Evolutionary conservation across 2,113 vertebrate genomes (phyloP), one percentile per base, ranked within the genome.

Genomic region (Petromus typicus): DNA sequence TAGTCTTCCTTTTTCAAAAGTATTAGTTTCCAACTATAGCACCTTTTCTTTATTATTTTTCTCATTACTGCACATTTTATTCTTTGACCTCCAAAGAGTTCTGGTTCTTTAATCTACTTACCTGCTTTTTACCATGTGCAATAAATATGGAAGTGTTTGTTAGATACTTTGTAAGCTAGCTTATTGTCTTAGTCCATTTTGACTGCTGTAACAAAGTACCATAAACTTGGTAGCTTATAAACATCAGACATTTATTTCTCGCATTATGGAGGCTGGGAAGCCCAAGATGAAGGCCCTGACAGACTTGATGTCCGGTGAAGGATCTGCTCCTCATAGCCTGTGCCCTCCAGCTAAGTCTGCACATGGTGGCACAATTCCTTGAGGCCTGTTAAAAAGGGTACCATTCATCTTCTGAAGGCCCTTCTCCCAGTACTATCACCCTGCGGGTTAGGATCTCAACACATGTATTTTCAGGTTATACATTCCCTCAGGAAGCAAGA

Each of bases 61-160:
- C 34, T 51, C 16, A 5, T 79, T 61, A 89, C 81, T 93, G 45
- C 40, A n/a, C 43, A 7, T 51, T 93, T 48, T 54, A 9, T 96
- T 10, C 43, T 32, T 3, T 93, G 48, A 40, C 96, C 37, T 56
- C 45, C 27, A 51, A 69, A 61, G 79, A 96, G 67, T 81, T 96
- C 75, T 89, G n/a, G 4, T 73, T 97, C 86, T 92, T 94, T 40
- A 25, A 22, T 94, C 48, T 86, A 22, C 81, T 92, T 30, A 43
- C 40, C 67, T 76, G 34, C 13, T 9, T 86, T 14, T 34, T 86
- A 7, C 40, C 90, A 2, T 61, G 56, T 84, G n/a, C 93, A 93
- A 64, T 61, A 43, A 92, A 78, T 89, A 95, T 90, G 56, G 90
- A 81, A 84, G 56, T 96, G 40, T 93, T 91, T 86, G 32, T 91